Conservation (phyloP, 1,140 invertebrate species). For the Oscheius sp. region DNA sequence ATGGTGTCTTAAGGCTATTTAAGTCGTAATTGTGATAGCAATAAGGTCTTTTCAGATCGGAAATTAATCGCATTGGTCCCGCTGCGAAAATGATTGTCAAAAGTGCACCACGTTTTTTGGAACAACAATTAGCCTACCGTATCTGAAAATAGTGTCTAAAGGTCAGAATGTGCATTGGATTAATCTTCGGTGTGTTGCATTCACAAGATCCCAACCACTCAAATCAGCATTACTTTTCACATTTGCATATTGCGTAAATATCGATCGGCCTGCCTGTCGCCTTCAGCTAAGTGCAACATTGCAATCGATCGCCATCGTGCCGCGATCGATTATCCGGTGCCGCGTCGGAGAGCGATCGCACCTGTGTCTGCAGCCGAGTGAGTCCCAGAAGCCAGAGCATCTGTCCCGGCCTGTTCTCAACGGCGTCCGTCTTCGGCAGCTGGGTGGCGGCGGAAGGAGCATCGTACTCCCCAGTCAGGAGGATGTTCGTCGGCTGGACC, state of each 20-base stretch:
- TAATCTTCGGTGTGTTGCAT: no score
- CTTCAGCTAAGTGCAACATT: no score
- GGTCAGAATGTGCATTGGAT: no score
- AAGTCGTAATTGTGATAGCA: no score
- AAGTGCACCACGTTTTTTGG: no score
- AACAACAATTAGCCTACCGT: no score
- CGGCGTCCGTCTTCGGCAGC: conserved; percentile 36
- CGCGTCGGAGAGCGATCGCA: conserved; percentile 67
- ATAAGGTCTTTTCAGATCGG: no score
- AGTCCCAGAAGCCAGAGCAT: conserved; percentile 97
- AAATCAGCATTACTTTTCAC: conserved; percentile 28
- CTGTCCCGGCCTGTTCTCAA: conserved; percentile 82
- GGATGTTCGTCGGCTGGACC: conserved; percentile 57
- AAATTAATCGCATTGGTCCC: no score
- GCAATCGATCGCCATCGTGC: no score
- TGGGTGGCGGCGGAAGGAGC: conserved; percentile 35
- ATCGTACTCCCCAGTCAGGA: conserved; percentile 60
- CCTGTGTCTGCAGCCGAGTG: conserved; percentile 97
- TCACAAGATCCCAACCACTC: neutral
- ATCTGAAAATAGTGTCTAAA: no score
- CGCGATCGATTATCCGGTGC: neutral
- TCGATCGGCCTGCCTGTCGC: neutral
- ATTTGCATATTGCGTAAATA: neutral
- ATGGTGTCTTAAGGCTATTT: no score
- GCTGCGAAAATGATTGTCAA: no score